Evolutionary conservation across 2,888 invertebrate species (phyloP), one percentile per base, ranked within the genome.

Genomic region (Magallana nippona): DNA sequence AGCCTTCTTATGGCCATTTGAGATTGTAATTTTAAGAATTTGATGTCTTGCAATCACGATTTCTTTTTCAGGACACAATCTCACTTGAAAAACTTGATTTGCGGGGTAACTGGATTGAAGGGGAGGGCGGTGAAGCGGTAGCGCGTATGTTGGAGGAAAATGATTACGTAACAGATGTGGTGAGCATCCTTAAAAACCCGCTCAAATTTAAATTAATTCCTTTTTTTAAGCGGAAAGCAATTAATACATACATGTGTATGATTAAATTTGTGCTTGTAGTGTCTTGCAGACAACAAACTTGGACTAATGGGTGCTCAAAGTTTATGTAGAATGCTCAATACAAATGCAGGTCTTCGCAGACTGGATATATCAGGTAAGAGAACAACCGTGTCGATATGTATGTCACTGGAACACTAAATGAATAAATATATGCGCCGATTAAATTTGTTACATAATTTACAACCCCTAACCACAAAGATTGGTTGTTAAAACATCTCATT

Each of bases 101-200:
- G 13, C 89, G 91, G 57, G 93, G 93, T 5, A 93, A 93, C 87
- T 92, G 92, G 91, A 92, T 93, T 55, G 90, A 89, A 79, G 87
- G 86, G 3, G 91, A 91, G 78, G 93, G 93, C 8, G 90, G 91
- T 15, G 84, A 90, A 19, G 89, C 90, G 44, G 91, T 93, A 86
- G 87, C 91, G 44, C 85, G 90, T 78, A 92, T 93, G 90, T 87
- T 93, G 81, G 91, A 92, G 83, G 92, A 93, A 77, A 93, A 93
- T 82, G 92, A 93, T 57, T 93, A 91, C 84, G 91, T 93, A 55
- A 91, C 92, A 55, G 92, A 93, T 85, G 19, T 93, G 85, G 93
- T 93, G 85, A 89, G 89, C 19, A n/a, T 17, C 78, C 22, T 77
- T 15, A 27, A 22, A 19, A 44, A 44, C 44, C 44, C 44, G 5